Base-by-base conservation (phyloP, 2,888 invertebrate species). In the Dendrolimus pini region DNA sequence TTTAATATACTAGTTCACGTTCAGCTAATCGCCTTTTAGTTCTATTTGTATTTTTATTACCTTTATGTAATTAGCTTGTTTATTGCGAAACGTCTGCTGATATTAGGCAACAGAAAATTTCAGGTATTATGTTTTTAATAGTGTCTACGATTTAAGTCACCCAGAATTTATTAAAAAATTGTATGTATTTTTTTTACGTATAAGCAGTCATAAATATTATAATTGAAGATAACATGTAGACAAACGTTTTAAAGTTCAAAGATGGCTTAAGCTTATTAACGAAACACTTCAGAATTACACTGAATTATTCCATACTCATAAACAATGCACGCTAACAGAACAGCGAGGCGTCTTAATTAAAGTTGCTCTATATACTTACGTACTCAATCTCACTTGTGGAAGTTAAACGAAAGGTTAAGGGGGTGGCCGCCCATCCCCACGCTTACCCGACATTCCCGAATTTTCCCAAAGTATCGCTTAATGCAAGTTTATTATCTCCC, bases 401-500 rank as follows among this genome's bases (percentile, higher is more conserved):
- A 89, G 84, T 89, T 88, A 85, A 80, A 62, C 83, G 83, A 84
- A 86, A 86, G 87, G 85, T 87, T 84, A 83, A 83, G 77, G 61
- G 59, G 60, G 63, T 59, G 56, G 58, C 59, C 61, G 60, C 64
- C 62, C 63, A 55, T 67, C 64, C 68, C 65, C 65, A 56, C 58
- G 57, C 60, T 64, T 62, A 56, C 66, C 65, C 70, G 70, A 75
- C 81, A 78, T 82, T 83, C 82, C 82, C 85, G 77, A 87, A 85
- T 83, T 83, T 81, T 79, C 83, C 80, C 76, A 82, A 83, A 89
- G 88, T 89, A 89, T 85, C 86, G 83, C 80, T 85, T 85, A 83
- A 87, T 86, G 81, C 83, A 85, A 83, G 81, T 88, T 88, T 87
- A 87, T 89, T 88, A 88, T 88, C 86, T 82, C 69, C 76, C 78